Evolutionary conservation across 2,888 invertebrate genomes (phyloP), one percentile per base, ranked within the genome.

Genomic region (Hirtodrosophila cameraria): DNA sequence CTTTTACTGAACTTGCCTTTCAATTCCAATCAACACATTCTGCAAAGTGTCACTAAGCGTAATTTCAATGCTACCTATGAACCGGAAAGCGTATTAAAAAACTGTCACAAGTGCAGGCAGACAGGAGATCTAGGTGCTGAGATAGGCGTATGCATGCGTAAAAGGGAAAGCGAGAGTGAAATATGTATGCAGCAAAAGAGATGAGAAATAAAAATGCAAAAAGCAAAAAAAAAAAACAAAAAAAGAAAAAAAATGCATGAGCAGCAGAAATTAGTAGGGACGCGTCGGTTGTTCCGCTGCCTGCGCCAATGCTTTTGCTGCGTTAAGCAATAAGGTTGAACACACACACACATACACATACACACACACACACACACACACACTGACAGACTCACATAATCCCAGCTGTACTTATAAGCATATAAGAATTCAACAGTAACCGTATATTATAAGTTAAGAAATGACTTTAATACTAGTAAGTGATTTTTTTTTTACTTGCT

Each of bases 201-300:
- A 38, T 33, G 54, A 41, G 39, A 20, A 50, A 42, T 23, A 31
- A 12, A 53, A n/a, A n/a, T n/a, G n/a, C n/a, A n/a, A n/a, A n/a
- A n/a, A n/a, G n/a, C n/a, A n/a, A n/a, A n/a, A n/a, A n/a, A n/a
- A n/a, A 18, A 57, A 52, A 15, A 9, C 30, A 57, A 27, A 31
- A 50, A 31, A 11, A 12, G 33, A 11, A 25, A 74, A 77, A 79
- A 86, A 81, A 31, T 86, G 86, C 86, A 83, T 64, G 80, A 67
- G 78, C 81, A 74, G 80, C 84, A 80, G 53, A 80, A 80, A 80
- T 80, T 80, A 80, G 86, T 84, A 70, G 53, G 57, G 57, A 71
- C 55, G 60, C 60, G 52, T 50, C 49, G 60, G 60, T 53, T 65
- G 67, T 76, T 80, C 38, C 59, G 59, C 80, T 70, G 66, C 50